Evolutionary conservation across 2,113 vertebrate genomes (phyloP).

Genomic region (Lampris incognitus): DNA sequence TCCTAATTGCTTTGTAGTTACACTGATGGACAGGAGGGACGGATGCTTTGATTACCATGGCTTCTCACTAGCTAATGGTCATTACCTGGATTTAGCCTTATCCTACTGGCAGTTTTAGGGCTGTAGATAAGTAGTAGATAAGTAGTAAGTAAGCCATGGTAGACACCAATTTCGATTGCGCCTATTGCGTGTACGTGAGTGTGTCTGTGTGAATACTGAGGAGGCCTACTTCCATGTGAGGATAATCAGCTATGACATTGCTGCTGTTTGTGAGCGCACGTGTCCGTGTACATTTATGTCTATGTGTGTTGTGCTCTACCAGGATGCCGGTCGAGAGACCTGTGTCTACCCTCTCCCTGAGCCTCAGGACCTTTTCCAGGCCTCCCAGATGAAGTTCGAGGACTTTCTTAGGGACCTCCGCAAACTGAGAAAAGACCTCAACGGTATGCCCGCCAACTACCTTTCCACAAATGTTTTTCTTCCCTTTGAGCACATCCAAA

Average conservation of each 20-base stretch:
- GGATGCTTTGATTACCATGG: slow-evolving; percentile 19
- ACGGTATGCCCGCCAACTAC: slow-evolving; percentile 77
- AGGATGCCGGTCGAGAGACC: slow-evolving; percentile 94
- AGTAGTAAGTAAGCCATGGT: slow-evolving; percentile 29
- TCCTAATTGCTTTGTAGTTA: slow-evolving; percentile 57
- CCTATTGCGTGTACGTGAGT: neutral
- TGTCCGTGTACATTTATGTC: slow-evolving; percentile 18
- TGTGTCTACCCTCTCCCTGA: slow-evolving; percentile 93
- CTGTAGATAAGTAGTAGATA: slow-evolving; percentile 54
- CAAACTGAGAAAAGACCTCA: slow-evolving; percentile 93
- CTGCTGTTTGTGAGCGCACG: slow-evolving; percentile 24
- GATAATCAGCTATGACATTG: slow-evolving; percentile 59
- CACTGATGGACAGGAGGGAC: slow-evolving; percentile 41
- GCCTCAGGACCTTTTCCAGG: slow-evolving; percentile 96
- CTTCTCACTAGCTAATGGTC: slow-evolving; percentile 23
- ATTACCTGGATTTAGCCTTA: slow-evolving; percentile 50
- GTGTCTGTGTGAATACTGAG: slow-evolving; percentile 29
- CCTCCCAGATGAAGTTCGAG: slow-evolving; percentile 96
- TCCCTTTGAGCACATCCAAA: slow-evolving; percentile 11
- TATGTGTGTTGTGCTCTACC: slow-evolving; percentile 60
- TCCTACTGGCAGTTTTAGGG: slow-evolving; percentile 52
- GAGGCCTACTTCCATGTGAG: slow-evolving; percentile 53
- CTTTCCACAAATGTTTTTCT: slow-evolving; percentile 11
- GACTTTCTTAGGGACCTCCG: slow-evolving; percentile 97
- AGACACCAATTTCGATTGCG: slow-evolving; percentile 54